These are phyloP conservation scores for Datnioides undecimradiatus DNA, from an alignment of 2,113 vertebrate genomes.

Conservation along the genomic window DNA sequence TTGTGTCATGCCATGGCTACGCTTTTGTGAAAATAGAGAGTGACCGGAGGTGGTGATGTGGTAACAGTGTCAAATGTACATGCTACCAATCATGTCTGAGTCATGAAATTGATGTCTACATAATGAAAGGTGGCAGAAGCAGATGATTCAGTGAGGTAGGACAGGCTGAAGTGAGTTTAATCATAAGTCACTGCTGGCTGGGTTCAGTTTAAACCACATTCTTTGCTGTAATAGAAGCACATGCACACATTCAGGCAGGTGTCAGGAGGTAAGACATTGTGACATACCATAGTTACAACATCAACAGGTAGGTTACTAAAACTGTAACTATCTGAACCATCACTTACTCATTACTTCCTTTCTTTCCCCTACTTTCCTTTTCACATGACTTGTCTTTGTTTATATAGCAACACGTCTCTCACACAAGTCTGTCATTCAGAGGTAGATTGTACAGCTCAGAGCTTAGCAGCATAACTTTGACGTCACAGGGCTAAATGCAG, in stretches of 20 bases:
- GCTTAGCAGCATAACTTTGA: slow-evolving; percentile 47
- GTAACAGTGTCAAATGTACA: not conserved
- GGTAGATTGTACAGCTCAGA: slow-evolving; percentile 51
- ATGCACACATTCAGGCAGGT: slow-evolving; percentile 14
- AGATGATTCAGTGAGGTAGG: slow-evolving; percentile 36
- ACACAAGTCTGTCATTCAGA: slow-evolving; percentile 52
- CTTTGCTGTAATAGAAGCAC: not conserved
- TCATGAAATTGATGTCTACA: not conserved
- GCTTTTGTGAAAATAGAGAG: not conserved
- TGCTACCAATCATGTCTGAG: slow-evolving; percentile 8
- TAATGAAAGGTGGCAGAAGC: slow-evolving; percentile 9
- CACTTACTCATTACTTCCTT: slow-evolving; percentile 58
- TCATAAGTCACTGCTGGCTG: slow-evolving; percentile 16
- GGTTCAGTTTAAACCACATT: slow-evolving; percentile 20
- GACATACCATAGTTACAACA: slow-evolving; percentile 43
- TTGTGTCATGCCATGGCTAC: not conserved
- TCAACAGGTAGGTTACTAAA: slow-evolving; percentile 47
- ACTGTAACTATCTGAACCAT: slow-evolving; percentile 59
- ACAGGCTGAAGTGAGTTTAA: slow-evolving; percentile 14
- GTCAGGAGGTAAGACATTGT: slow-evolving; percentile 38
- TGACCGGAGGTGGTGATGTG: not conserved
- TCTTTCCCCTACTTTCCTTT: slow-evolving; percentile 52
- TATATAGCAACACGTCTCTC: slow-evolving; percentile 73
- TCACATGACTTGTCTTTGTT: slow-evolving; percentile 74
- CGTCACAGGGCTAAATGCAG: slow-evolving; percentile 55